Base-by-base conservation (phyloP, 30 jellyfish, hydroid and myxozoan species). In the Phacellophora camtschatica region DNA sequence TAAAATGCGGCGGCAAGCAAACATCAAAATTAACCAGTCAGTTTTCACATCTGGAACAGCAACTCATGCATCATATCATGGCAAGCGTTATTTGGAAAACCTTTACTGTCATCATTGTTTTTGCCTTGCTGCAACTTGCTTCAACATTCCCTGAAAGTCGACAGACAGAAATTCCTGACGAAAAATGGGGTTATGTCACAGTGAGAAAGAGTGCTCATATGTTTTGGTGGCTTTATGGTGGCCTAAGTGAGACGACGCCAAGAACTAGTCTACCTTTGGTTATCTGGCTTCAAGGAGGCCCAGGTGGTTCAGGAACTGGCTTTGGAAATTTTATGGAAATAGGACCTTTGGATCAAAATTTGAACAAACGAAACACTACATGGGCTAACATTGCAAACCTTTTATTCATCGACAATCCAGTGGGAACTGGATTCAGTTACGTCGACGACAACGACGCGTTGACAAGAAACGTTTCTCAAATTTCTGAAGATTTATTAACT, bases 181-280 rank as follows among this genome's bases (percentile, higher is more conserved):
- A 90, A 66, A 81, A 90, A 42, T 90, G 98, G 98, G 96, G 96
- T n/a, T 90, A 90, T 72, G 88, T 77, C 13, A 90, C 89, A 15
- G 96, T 90, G 42, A 74, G 98, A 35, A 46, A 77, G 36, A 49
- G 89, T 77, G 98, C 98, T 8, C 94, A 90, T 71, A 90, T 85
- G 95, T 90, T 90, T 68, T 90, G 98, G 98, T 90, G 96, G 96
- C 35, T 90, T 31, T 90, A 83, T 76, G 96, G 96, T 4, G 98
- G 90, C 12, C 96, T 75, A 53, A 73, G 53, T 54, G 59, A 42
- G 18, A 19, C 72, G 7, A 55, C 62, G 32, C 80, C 79, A 1
- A 25, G 96, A 33, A 61, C 56, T 0, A 39, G 61, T 27, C 46
- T 77, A 9, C 98, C 98, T 11, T 56, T 90, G 24, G 86, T 90